Evolutionary conservation across 2,113 vertebrate genomes (phyloP), one percentile per base, ranked within the genome.

Genomic region (Lutjanus erythropterus): DNA sequence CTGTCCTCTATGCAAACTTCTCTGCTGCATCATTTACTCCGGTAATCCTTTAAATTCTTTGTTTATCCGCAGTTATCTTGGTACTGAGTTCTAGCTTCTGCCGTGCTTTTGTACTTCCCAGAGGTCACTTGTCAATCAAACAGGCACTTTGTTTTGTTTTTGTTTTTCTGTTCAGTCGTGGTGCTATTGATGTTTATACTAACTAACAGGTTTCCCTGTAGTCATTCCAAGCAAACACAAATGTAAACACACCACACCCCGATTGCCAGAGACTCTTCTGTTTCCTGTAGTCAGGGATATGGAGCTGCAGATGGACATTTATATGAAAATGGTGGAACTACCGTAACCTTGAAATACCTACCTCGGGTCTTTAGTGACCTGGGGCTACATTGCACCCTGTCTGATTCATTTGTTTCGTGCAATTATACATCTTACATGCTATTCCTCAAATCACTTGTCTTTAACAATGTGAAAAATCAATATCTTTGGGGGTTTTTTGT

Each of bases 31-130:
- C 46, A 64, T 69, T 81, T 53, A 66, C 55, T 53, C 23, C 33
- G 37, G 18, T 62, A 74, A 74, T 71, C 66, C 65, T 65, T 60
- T 37, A 64, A 64, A 59, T 75, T 50, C 33, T 65, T 53, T 49
- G 29, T 64, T 72, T 76, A 62, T 74, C 23, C 50, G 44, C 25
- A 18, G 21, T 78, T 69, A 47, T 70, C 62, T 69, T 41, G 5
- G 10, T 58, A 42, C 23, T 19, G 6, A 50, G 18, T 62, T 61
- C 70, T 44, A 27, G 15, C 44, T 44, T 19, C 41, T 53, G 74
- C 16, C 0, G 44, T 55, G 66, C 64, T 66, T 61, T 47, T 78
- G 64, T 8, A 31, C 55, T 67, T 72, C 39, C 41, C 39, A 18
- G 10, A 72, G 67, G 47, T 49, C 41, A 41, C 56, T 55, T 65